A percentile compares a stretch with the other conserved stretches of the same genome.
These are phyloP conservation scores for Phalacrocorax brasilianus DNA, from an alignment of 2,113 vertebrate species.

Conservation along the genomic window DNA sequence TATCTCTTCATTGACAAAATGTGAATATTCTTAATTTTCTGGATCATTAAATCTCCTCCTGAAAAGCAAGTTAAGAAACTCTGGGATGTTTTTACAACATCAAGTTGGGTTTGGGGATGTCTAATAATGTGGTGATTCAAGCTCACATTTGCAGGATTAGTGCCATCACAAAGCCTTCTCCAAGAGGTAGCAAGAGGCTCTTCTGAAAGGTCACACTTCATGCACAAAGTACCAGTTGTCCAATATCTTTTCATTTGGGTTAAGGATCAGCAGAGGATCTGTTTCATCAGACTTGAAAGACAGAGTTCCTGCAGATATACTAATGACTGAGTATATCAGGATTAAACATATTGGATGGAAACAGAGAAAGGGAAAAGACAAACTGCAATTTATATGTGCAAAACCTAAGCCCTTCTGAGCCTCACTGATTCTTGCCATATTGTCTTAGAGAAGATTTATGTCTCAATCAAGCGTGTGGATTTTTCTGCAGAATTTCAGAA, in stretches of 20 bases:
- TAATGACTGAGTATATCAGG: not conserved
- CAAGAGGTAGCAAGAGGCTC: not conserved
- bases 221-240: not conserved
- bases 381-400: rapidly evolving
- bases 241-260: not conserved
- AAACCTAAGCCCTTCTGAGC: not conserved
- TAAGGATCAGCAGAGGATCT: not conserved
- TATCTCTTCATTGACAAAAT: not conserved
- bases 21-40: conserved; percentile 55
- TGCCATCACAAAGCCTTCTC: not conserved
- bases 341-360: not conserved
- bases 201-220: not conserved
- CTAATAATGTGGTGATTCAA: not conserved
- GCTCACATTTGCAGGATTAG: not conserved
- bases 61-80: not conserved
- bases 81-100: not conserved
- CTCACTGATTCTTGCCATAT: not conserved
- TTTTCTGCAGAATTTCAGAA: not conserved
- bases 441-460: not conserved
- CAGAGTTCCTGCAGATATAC: not conserved
- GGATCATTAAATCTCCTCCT: conserved; percentile 27
- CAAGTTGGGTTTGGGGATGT: not conserved
- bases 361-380: not conserved
- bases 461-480: not conserved
- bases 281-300: not conserved